Percentiles rank a stretch among this genome's conserved stretches.
phyloP scores from a whole-genome alignment of 2,113 vertebrate species.

The Cygnus atratus region DNA sequence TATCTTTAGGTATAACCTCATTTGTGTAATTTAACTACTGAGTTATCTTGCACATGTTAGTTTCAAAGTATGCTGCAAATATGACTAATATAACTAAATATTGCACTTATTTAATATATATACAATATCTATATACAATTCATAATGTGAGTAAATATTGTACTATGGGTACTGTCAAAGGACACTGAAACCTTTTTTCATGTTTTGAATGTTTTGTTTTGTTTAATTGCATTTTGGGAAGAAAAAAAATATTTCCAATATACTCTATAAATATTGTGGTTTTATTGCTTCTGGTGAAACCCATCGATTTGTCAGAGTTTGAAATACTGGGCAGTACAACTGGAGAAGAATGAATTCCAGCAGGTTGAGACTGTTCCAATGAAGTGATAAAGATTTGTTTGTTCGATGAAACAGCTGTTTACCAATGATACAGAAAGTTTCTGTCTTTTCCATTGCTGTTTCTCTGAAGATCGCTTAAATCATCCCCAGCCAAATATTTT shows the following conservation, averaged over 20 bases:
- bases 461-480: background rate
- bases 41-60: background rate
- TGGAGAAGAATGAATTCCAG: background rate
- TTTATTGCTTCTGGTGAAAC: background rate
- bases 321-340: background rate
- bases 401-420: constrained; percentile 35
- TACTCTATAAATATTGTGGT: background rate
- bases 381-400: constrained; percentile 33
- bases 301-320: background rate
- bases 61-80: background rate
- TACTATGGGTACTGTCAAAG: background rate
- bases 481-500: background rate
- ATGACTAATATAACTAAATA: background rate
- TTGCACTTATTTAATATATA: background rate
- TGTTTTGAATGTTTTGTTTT: background rate
- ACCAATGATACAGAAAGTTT: background rate
- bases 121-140: background rate
- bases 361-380: constrained; percentile 1
- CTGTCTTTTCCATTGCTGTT: background rate
- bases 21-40: background rate
- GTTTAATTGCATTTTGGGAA: background rate
- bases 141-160: background rate
- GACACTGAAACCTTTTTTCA: background rate
- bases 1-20: background rate
- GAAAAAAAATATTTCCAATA: background rate